Percentiles rank a stretch among this genome's conserved stretches.
These are phyloP conservation scores for Zaprionus vittiger DNA, from an alignment of 1,140 invertebrate genomes.

Conservation along the genomic window DNA sequence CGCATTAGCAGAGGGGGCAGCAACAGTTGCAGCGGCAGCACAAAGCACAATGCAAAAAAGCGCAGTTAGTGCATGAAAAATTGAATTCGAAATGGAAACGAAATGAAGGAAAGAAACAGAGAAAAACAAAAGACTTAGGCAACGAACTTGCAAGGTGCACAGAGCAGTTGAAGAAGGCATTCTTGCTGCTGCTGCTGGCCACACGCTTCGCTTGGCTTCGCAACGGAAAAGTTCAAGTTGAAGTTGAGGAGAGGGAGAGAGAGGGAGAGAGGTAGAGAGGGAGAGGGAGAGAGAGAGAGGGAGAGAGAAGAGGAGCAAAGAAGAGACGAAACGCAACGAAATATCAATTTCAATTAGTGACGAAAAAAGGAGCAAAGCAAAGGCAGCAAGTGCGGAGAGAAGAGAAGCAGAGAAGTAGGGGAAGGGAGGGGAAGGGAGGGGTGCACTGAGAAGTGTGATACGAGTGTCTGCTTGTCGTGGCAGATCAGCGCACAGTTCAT, in stretches of 20 bases:
- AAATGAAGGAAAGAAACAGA: not conserved
- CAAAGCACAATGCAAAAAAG: conserved; percentile 19
- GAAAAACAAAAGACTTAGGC: conserved; percentile 74
- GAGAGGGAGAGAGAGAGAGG: too few relatives aligned
- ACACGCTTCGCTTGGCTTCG: conserved; percentile 54
- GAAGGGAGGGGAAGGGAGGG: conserved; percentile 17
- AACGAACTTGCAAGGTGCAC: conserved; percentile 57
- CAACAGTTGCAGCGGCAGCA: not conserved
- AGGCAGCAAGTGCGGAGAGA: conserved; percentile 19
- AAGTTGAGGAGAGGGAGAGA: not conserved
- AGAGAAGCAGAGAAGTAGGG: conserved; percentile 30
- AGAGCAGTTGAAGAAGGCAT: conserved; percentile 15
- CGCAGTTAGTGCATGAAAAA: conserved; percentile 12
- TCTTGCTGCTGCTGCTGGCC: conserved; percentile 30
- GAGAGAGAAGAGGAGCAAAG: not conserved
- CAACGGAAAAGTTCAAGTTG: conserved; percentile 50
- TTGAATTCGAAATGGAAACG: conserved; percentile 13
- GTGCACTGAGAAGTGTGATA: conserved; percentile 45
- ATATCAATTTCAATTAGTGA: conserved; percentile 79
- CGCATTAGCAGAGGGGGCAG: not conserved
- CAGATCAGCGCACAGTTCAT: conserved; percentile 73
- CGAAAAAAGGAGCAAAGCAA: conserved; percentile 26
- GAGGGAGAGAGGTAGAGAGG: too few relatives aligned
- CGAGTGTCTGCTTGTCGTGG: conserved; percentile 45
- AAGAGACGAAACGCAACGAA: conserved; percentile 57